Evolutionary conservation across 2,797 vertebrate species (phyloP).

Genomic region (Darevskia mixta): DNA sequence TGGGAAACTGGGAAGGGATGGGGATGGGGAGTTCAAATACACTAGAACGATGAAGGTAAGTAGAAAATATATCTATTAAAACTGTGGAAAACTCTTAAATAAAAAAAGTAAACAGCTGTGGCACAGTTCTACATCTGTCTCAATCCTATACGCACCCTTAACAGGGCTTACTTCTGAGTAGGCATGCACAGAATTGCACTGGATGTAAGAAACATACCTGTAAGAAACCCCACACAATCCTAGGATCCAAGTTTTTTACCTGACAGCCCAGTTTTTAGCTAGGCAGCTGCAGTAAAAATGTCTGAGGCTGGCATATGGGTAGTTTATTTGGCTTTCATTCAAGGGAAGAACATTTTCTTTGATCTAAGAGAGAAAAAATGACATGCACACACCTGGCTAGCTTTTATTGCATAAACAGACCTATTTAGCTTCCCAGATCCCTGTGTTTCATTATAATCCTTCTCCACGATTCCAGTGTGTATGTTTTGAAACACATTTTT

Average conservation of each 20-base stretch:
- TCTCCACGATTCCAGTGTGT: slow-evolving; percentile 13
- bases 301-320: not conserved
- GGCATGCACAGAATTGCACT: not conserved
- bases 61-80: too few species aligned
- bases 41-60: too few species aligned
- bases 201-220: not conserved
- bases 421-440: slow-evolving; percentile 20
- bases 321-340: slow-evolving; percentile 37
- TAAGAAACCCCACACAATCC: not conserved
- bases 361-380: slow-evolving; percentile 34
- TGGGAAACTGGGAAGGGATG: too few species aligned
- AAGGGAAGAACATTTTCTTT: slow-evolving; percentile 39
- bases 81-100: too few species aligned
- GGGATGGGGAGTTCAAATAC: too few species aligned
- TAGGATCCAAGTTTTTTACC: not conserved
- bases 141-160: not conserved
- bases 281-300: not conserved
- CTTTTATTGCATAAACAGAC: slow-evolving; percentile 35
- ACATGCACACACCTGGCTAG: accelerated
- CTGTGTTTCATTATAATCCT: not conserved
- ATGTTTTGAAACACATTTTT: not conserved
- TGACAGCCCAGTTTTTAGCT: not conserved
- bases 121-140: not conserved
- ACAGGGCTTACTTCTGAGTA: not conserved
- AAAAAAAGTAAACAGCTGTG: not conserved